phyloP scores from a whole-genome alignment of 2,797 vertebrate species.

The Aphelocoma californica region DNA sequence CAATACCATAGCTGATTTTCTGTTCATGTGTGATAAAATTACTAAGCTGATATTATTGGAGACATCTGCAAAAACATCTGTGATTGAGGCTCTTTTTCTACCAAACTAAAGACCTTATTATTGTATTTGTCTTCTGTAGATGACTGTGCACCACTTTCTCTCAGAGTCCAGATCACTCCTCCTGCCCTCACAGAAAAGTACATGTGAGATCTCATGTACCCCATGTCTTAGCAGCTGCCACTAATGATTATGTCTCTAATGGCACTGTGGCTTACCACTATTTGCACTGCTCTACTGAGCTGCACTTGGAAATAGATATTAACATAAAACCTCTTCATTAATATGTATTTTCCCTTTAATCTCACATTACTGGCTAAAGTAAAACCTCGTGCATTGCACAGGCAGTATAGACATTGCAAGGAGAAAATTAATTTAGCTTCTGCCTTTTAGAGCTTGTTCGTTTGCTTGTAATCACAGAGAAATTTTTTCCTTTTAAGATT shows the following conservation, averaged over 20 bases:
- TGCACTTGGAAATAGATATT: not conserved
- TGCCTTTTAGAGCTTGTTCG: not conserved
- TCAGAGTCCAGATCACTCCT: not conserved
- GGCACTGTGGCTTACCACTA: not conserved
- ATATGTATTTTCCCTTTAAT: not conserved
- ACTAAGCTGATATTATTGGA: not conserved
- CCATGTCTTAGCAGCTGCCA: not conserved
- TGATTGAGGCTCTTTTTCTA: not conserved
- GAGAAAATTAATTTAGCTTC: constrained; percentile 20
- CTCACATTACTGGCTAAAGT: not conserved
- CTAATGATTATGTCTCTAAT: not conserved
- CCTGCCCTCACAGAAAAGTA: not conserved
- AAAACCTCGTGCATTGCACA: not conserved
- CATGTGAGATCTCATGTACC: not conserved
- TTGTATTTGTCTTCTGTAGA: not conserved
- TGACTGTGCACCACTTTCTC: not conserved
- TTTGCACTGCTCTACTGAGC: not conserved
- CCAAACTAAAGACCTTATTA: not conserved
- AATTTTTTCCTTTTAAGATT: constrained; percentile 3
- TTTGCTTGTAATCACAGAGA: not conserved
- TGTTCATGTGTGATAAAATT: not conserved
- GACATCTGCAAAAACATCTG: constrained; percentile 2
- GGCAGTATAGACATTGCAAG: not conserved
- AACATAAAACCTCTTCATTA: not conserved
- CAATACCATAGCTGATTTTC: not conserved